Conservation (phyloP, 2,113 vertebrate species). For the Nicator chloris region DNA sequence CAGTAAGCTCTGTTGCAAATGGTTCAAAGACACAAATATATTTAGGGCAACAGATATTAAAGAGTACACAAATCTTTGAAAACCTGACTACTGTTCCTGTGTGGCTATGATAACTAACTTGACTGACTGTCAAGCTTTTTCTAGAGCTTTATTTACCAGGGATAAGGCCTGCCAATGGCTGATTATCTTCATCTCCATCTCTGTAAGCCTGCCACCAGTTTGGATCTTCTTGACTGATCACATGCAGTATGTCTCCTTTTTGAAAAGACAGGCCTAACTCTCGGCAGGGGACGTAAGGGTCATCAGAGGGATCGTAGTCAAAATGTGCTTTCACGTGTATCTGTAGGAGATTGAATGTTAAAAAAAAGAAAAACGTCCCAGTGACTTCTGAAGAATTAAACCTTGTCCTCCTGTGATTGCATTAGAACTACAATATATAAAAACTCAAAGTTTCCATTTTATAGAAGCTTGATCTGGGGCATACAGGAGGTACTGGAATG, state of each 20-base stretch:
- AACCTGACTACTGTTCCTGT: neutral
- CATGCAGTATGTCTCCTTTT: slow-evolving; percentile 94
- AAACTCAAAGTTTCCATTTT: neutral
- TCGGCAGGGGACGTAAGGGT: slow-evolving; percentile 92
- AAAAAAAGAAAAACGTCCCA: neutral
- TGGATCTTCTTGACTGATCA: slow-evolving; percentile 96
- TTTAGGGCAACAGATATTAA: neutral
- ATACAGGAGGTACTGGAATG: neutral
- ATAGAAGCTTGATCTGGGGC: neutral
- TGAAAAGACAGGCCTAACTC: slow-evolving; percentile 93
- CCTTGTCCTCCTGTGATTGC: neutral
- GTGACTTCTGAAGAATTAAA: neutral
- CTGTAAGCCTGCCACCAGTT: slow-evolving; percentile 98
- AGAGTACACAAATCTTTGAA: neutral
- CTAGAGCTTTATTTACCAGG: slow-evolving; percentile 77
- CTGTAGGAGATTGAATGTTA: slow-evolving; percentile 66
- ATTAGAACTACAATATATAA: neutral
- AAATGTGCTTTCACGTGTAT: slow-evolving; percentile 93
- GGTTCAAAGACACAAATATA: neutral
- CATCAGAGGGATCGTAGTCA: slow-evolving; percentile 94
- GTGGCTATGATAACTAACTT: neutral
- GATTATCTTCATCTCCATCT: slow-evolving; percentile 94
- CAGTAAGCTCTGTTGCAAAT: neutral
- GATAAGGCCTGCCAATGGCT: slow-evolving; percentile 92
- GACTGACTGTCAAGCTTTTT: neutral